phyloP scores from a whole-genome alignment of 2,797 vertebrate species.

The Halcyon leucocephala region DNA sequence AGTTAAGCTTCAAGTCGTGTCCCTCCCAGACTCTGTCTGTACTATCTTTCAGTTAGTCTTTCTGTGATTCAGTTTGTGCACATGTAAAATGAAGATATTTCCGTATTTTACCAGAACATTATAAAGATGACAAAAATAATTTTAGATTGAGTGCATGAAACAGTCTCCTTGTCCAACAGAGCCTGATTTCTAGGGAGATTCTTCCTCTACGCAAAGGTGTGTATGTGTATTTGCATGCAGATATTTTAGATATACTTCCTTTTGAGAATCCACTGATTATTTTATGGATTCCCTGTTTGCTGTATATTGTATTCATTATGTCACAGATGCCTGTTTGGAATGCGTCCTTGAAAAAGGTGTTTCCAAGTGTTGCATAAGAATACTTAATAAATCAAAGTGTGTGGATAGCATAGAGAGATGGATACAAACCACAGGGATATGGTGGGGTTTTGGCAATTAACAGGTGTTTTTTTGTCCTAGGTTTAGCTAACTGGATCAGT shows the following conservation, averaged over 20 bases:
- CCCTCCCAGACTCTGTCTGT: neutral
- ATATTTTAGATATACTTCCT: neutral
- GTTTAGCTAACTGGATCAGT: neutral
- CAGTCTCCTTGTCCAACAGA: neutral
- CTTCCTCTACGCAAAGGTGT: neutral
- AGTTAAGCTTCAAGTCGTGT: neutral
- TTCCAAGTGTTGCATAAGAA: neutral
- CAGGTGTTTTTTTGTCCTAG: neutral
- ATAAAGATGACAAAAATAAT: neutral
- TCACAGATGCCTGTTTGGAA: neutral
- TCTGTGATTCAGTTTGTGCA: neutral
- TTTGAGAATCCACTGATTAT: neutral
- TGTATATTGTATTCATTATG: neutral
- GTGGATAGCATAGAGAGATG: neutral
- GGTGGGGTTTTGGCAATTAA: neutral
- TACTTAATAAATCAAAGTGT: neutral
- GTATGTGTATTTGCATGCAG: neutral
- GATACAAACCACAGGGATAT: neutral
- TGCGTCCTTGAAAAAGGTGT: neutral
- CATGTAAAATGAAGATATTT: neutral
- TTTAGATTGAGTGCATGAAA: fast-evolving
- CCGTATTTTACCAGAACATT: neutral
- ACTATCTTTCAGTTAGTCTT: neutral
- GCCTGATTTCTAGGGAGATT: neutral
- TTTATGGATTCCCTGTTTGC: neutral